Base-by-base conservation (phyloP, 2,797 vertebrate genomes). In the Lithobates sylvaticus region DNA sequence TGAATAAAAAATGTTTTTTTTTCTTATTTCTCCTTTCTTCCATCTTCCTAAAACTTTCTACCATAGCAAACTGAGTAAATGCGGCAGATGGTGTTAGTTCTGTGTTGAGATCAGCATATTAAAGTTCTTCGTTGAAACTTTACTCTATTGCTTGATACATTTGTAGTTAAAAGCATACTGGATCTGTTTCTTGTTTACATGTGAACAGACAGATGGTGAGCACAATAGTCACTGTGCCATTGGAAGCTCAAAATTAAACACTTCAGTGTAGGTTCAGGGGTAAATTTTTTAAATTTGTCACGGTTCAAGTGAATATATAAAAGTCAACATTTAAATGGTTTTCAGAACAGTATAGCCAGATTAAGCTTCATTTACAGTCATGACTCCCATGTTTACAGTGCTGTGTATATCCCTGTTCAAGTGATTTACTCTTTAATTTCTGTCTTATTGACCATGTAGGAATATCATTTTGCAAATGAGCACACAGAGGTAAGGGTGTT, bases 181-280 rank as follows among this genome's bases (percentile, higher is more conserved):
- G 26, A 74, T 73, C 36, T 73, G 18, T 26, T 74, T 74, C 72
- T 74, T 74, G 72, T 74, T 74, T 74, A 47, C n/a, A 50, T 74
- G 50, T 15, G n/a, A 26, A 50, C 42, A 44, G 71, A 73, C 27
- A 74, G 18, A 50, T 47, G 72, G 42, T 74, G 39, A 27, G 5
- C 42, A 74, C 72, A 74, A 74, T 15, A 74, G 72, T n/a, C 72
- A 74, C 72, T 1, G n/a, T 74, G 42, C 10, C 42, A 47, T 73
- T 26, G 23, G 18, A 73, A 73, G 13, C 10, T 50, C 1, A 16
- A 74, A 74, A 10, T 74, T 13, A 74, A 47, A 74, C 39, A 15
- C 16, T 72, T 72, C 18, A 34, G 39, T 69, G 67, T 32, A 27
- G 29, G 32, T 71, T 71, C 18, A 71, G 70, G 6, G 32, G n/a